phyloP scores from a whole-genome alignment of 1,140 invertebrate species.

The Caenorhabditis tropicalis region DNA sequence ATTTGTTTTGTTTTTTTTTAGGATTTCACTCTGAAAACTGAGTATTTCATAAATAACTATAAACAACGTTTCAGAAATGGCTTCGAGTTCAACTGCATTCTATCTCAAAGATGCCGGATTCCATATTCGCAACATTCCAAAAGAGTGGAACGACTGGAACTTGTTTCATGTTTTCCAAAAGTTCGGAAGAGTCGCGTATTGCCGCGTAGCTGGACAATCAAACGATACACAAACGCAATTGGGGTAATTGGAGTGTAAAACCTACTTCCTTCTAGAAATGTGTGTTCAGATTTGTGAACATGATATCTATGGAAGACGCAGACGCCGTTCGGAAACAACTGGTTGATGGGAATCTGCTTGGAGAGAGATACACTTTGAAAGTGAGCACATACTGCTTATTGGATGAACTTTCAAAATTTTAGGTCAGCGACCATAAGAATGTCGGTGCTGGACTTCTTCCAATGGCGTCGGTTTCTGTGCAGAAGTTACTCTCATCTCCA shows the following conservation, averaged over 20 bases:
- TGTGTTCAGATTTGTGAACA: constrained; percentile 1
- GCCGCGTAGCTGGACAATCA: background rate
- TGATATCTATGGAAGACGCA: background rate
- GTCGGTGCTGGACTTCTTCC: background rate
- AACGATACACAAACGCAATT: background rate
- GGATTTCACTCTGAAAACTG: too few species aligned
- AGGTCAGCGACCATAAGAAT: constrained; percentile 24
- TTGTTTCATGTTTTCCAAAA: constrained; percentile 24
- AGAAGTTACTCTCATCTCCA: background rate
- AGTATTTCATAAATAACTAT: too few species aligned
- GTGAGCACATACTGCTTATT: background rate
- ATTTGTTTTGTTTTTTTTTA: too few species aligned
- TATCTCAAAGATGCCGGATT: constrained; percentile 17
- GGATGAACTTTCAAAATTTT: background rate
- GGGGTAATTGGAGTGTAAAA: background rate
- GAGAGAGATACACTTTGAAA: background rate
- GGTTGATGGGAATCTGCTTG: background rate
- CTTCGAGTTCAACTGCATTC: constrained; percentile 9
- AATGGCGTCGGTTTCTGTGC: background rate
- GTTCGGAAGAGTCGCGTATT: constrained; percentile 21
- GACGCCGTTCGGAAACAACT: constrained; percentile 11
- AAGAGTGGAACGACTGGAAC: constrained; percentile 31
- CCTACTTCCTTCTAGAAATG: too few species aligned
- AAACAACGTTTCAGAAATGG: constrained; percentile 11
- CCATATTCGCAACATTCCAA: constrained; percentile 10